phyloP scores from a whole-genome alignment of 2,888 invertebrate genomes.

The Acanthopleura granulata region DNA sequence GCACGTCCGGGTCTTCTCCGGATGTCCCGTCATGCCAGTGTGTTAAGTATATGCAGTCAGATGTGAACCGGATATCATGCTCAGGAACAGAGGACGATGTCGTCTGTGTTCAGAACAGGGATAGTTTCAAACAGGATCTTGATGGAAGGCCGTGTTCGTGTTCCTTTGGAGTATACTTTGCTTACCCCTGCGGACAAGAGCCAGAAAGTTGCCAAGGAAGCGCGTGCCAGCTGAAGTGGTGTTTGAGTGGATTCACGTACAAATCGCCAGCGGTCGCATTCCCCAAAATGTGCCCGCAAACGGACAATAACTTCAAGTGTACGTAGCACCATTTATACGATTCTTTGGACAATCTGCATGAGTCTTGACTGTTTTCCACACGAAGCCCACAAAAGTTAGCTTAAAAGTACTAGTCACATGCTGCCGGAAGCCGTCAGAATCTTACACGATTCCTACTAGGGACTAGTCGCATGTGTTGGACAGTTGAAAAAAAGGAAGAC shows the following conservation, averaged over 20 bases:
- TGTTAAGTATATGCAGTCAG: not conserved
- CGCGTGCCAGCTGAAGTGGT: not conserved
- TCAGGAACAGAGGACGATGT: slow-evolving; percentile 8
- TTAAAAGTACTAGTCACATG: too few species aligned
- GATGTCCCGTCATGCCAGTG: not conserved
- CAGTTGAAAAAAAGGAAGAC: too few species aligned
- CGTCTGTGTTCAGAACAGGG: not conserved
- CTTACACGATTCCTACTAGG: too few species aligned
- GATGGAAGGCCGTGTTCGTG: not conserved
- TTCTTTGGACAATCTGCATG: too few species aligned
- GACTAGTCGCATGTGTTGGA: too few species aligned
- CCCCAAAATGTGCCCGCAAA: not conserved
- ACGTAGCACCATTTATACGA: not conserved
- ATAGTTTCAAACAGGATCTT: not conserved
- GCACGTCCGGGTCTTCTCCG: not conserved
- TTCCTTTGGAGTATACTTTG: not conserved
- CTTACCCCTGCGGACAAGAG: not conserved
- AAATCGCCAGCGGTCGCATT: not conserved
- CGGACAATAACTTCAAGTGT: not conserved
- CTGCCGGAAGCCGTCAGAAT: too few species aligned
- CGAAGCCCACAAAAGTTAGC: too few species aligned
- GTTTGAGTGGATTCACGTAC: not conserved
- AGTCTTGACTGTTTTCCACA: too few species aligned
- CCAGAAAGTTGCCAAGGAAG: not conserved
- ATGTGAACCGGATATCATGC: not conserved